phyloP scores from a whole-genome alignment of 2,888 invertebrate genomes.

The Microplitis deprimator region DNA sequence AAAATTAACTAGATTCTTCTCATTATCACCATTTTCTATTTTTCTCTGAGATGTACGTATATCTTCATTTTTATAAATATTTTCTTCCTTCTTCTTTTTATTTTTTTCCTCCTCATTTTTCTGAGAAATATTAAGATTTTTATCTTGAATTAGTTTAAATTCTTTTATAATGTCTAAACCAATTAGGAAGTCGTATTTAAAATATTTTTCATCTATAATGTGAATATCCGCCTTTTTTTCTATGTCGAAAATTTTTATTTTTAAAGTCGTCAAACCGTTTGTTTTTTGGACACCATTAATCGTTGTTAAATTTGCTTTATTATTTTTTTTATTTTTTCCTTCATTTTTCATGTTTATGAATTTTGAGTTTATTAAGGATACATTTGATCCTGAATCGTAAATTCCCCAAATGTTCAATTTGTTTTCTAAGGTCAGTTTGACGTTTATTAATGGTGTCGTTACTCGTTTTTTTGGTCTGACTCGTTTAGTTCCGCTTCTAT shows the following conservation, averaged over 20 bases:
- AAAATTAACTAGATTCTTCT: constrained; percentile 14
- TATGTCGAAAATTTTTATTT: constrained; percentile 50
- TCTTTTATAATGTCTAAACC: constrained; percentile 56
- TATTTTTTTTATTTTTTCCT: constrained; percentile 9
- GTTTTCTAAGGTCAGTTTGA: constrained; percentile 48
- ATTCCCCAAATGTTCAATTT: constrained; percentile 41
- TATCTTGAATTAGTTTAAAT: constrained; percentile 53
- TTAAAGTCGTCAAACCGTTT: constrained; percentile 47
- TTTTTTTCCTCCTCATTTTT: constrained; percentile 11
- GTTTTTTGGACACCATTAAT: constrained; percentile 53
- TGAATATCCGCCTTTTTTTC: constrained; percentile 49
- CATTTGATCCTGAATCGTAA: constrained; percentile 52
- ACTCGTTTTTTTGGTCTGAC: constrained; percentile 50
- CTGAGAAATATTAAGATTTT: constrained; percentile 49
- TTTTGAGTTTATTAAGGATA: constrained; percentile 51
- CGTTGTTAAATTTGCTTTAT: constrained; percentile 43
- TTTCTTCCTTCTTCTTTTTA: constrained; percentile 14
- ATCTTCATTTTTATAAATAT: not conserved
- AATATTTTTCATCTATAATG: constrained; percentile 53
- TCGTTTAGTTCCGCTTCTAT: constrained; percentile 45
- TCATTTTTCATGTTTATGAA: constrained; percentile 44
- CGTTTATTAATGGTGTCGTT: constrained; percentile 50
- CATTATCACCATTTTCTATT: not conserved
- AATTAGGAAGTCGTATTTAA: constrained; percentile 55
- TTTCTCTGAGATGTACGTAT: not conserved